Evolutionary conservation across 1,140 invertebrate species (phyloP).

Genomic region (Drosophila seguyi): DNA sequence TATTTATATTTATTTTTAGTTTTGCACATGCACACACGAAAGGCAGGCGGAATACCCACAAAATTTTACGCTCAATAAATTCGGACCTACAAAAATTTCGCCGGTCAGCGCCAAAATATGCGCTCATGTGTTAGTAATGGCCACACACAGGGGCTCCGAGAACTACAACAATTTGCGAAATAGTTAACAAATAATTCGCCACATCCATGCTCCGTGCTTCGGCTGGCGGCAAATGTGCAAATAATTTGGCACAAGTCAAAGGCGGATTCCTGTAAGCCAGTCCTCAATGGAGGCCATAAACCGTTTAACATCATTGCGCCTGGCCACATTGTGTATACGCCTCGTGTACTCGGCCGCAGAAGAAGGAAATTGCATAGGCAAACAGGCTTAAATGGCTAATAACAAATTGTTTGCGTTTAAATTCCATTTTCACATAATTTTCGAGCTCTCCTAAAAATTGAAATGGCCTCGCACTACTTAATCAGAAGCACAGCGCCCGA

Average conservation of each 20-base stretch:
- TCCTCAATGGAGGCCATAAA: slow-evolving; percentile 24
- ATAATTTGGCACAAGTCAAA: slow-evolving; percentile 42
- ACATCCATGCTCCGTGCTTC: slow-evolving; percentile 7
- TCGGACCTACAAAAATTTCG: slow-evolving; percentile 51
- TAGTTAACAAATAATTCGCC: slow-evolving; percentile 59
- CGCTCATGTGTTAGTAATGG: slow-evolving; percentile 79
- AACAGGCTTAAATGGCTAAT: slow-evolving; percentile 38
- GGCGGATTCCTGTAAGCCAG: slow-evolving; percentile 11
- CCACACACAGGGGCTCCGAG: slow-evolving; percentile 3
- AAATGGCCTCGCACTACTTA: slow-evolving; percentile 53
- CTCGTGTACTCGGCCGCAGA: slow-evolving; percentile 25
- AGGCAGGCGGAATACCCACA: slow-evolving; percentile 51
- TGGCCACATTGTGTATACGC: slow-evolving; percentile 44
- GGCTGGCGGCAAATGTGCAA: slow-evolving; percentile 36
- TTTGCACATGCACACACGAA: slow-evolving; percentile 43
- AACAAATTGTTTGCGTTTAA: slow-evolving; percentile 58
- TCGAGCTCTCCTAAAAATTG: slow-evolving; percentile 46
- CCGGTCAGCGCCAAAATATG: slow-evolving; percentile 64
- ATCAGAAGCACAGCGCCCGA: slow-evolving; percentile 33
- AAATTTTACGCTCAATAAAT: slow-evolving; percentile 82
- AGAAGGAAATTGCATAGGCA: slow-evolving; percentile 35
- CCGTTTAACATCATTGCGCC: slow-evolving; percentile 35
- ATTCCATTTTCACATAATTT: slow-evolving; percentile 53
- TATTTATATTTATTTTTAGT: slow-evolving; percentile 83
- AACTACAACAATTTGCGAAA: slow-evolving; percentile 32